These are phyloP conservation scores for Stenopsyche tienmushanensis DNA, from an alignment of 1,140 invertebrate genomes.

Conservation along the genomic window DNA sequence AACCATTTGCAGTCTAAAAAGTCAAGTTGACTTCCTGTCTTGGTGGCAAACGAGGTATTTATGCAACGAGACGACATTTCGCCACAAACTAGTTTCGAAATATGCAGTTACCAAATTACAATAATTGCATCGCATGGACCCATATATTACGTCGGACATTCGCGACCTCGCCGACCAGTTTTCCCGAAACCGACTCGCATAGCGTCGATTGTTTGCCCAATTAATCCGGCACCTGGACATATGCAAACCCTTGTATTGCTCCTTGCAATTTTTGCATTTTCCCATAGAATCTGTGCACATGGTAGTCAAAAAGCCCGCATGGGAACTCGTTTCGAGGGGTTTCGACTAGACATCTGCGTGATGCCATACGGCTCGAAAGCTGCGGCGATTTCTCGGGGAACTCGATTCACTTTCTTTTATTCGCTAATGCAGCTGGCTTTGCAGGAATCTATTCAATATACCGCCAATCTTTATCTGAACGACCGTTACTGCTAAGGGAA, in stretches of 20 bases:
- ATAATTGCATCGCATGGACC: conserved; percentile 4
- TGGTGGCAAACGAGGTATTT: too few relatives aligned
- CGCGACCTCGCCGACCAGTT: background rate
- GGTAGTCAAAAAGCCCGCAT: background rate
- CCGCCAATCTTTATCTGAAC: background rate
- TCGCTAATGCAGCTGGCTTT: background rate
- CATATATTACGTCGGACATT: background rate
- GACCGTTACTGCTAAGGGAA: background rate
- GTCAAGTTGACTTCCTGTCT: too few relatives aligned
- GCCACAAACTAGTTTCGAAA: background rate
- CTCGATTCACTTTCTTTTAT: background rate
- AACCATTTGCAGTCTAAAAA: too few relatives aligned
- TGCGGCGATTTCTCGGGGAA: background rate
- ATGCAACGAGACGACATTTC: too few relatives aligned
- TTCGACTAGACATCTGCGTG: background rate
- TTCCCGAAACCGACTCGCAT: background rate
- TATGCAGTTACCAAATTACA: conserved; percentile 3
- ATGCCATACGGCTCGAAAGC: background rate
- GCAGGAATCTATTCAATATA: background rate
- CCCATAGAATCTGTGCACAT: conserved; percentile 11
- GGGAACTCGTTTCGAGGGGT: conserved; percentile 1
- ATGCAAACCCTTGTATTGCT: background rate
- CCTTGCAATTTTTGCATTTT: conserved; percentile 1
- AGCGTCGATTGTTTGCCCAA: background rate
- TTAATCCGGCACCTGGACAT: conserved; percentile 3